Base-by-base conservation (phyloP, 2,888 invertebrate genomes). In the Ephialtes manifestator region DNA sequence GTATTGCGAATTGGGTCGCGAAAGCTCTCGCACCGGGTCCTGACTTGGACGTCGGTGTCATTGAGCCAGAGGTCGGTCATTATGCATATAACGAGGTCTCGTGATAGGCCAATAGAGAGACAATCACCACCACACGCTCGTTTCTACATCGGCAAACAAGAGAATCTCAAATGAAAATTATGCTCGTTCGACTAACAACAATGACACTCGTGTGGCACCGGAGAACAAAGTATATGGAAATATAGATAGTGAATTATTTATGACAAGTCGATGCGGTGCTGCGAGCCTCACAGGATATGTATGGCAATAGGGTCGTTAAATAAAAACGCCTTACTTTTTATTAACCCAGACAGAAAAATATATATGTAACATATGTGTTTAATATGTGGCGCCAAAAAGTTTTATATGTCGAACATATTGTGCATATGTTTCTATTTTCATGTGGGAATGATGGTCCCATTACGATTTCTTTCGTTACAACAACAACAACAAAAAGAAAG, bases 141-240 rank as follows among this genome's bases (percentile, higher is more conserved):
- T 35, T 39, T 10, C 10, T 35, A 43, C 15, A 48, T 20, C 13
- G n/a, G 71, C 74, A 63, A 60, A 75, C 79, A 63, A 46, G 46
- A 67, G 48, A 79, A 83, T 79, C 60, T 75, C 75, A 51, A 71
- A 83, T 83, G 75, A 79, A 65, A 79, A 75, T 71, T 70, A 83
- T 43, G 46, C 70, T 79, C 63, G 74, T 28, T 74, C 28, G 46
- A 48, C 70, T 39, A 20, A 74, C 74, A 79, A 83, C 72, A 70
- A 79, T 83, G 51, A 78, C 39, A 68, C 72, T 68, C 60, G 39
- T 39, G 15, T 15, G 35, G 20, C 39, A n/a, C 20, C 71, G 48
- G 35, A n/a, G 39, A 81, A 39, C 46, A 46, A 75, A 65, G 46
- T 72, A 7, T 83, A 72, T 74, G 83, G 58, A 82, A 72, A 83